Base-by-base conservation (phyloP, 2,888 invertebrate genomes). In the Sphinx pinastri region DNA sequence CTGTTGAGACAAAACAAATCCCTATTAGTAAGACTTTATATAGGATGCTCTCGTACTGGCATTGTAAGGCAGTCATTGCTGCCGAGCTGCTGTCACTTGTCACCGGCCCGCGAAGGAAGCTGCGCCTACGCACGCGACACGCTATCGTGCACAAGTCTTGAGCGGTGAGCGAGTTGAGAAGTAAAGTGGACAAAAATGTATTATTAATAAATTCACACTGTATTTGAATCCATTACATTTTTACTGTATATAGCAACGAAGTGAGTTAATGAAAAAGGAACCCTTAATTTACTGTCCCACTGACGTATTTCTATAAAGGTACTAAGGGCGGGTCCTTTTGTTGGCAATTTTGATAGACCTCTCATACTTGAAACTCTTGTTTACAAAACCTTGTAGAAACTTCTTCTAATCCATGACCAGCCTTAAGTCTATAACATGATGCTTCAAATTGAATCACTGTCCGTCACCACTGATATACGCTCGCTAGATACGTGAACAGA, bases 401-500 rank as follows among this genome's bases (percentile, higher is more conserved):
- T 38, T 4, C 38, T 5, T 38, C 8, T 0, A 38, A 38, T 38
- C 38, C 38, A 38, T 7, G 4, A 55, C 8, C 19, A 55, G 11
- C 55, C 0, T 7, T 19, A 55, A 55, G 16, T 19, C 16, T 19
- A 55, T 55, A 55, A 55, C 55, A 19, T 55, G 19, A 55, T 10
- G 19, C 55, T 69, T 72, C 75, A 80, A 83, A 86, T 84, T 82
- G 83, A 84, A 84, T 83, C 84, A 82, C 80, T 77, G 81, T 77
- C 78, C 77, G 79, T 80, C 74, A 81, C 79, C 82, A 78, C 78
- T 85, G 86, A 84, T 85, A 78, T 82, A 84, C 78, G 82, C 80
- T 77, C 75, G 76, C 75, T 68, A 79, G 82, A 81, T 84, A 83
- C 83, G 83, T 82, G 84, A 77, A 79, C 82, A 79, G 85, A 84